Conservation (phyloP, 2,888 invertebrate species). For the Melangyna quadrimaculata region DNA sequence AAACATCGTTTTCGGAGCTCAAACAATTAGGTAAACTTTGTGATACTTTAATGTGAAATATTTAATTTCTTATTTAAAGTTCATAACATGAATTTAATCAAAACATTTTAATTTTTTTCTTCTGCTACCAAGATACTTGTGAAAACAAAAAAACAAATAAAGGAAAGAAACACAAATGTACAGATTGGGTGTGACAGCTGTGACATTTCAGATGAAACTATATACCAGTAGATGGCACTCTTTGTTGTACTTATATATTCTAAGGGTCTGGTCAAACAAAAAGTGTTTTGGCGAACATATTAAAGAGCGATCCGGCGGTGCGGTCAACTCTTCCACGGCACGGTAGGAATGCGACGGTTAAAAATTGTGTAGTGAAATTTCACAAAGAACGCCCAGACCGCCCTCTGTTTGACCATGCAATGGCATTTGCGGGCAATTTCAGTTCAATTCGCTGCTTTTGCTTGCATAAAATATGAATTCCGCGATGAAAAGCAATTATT, state of each 20-base stretch:
- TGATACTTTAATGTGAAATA: not conserved
- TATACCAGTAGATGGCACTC: not conserved
- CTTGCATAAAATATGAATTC: no score
- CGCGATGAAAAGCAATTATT: no score
- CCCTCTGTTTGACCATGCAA: no score
- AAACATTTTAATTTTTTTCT: slow-evolving; percentile 40
- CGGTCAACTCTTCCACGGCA: no score
- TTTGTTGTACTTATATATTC: not conserved
- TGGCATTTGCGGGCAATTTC: no score
- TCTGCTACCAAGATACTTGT: not conserved
- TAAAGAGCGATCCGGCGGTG: no score
- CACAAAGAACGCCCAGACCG: no score
- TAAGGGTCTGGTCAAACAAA: not conserved
- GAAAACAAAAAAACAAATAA: not conserved
- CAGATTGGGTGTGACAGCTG: not conserved
- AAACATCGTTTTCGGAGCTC: slow-evolving; percentile 83
- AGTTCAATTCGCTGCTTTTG: no score
- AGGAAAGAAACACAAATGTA: slow-evolving; percentile 1
- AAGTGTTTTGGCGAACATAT: no score
- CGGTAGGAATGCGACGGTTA: no score
- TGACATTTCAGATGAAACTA: not conserved
- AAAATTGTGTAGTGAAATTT: no score
- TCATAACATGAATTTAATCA: slow-evolving; percentile 37
- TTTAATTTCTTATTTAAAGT: not conserved
- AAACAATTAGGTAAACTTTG: not conserved